Conservation (phyloP, 2,113 vertebrate genomes). For the Carassius carassius region DNA sequence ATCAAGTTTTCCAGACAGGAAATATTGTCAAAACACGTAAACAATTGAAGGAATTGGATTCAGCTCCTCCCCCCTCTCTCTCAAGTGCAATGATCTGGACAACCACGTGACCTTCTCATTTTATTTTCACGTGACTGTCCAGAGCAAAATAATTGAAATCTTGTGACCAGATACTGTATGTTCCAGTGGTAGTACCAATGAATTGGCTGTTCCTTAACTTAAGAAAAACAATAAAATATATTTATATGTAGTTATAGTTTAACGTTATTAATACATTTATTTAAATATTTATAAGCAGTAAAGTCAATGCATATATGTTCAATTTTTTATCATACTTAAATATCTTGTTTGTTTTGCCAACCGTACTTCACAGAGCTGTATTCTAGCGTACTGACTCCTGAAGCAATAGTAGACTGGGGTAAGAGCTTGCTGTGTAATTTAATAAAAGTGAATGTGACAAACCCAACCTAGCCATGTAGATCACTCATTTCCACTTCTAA, state of each 20-base stretch:
- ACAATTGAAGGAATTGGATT: constrained; percentile 45
- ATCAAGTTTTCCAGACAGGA: constrained; percentile 21
- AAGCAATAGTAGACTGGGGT: constrained; percentile 75
- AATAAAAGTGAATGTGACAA: constrained; percentile 23
- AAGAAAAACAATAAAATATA: background rate
- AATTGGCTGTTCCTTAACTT: background rate
- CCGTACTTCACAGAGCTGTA: constrained; percentile 69
- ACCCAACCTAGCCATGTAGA: background rate
- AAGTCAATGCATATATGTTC: background rate
- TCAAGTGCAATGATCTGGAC: constrained; percentile 49
- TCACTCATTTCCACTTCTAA: background rate
- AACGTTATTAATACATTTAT: background rate
- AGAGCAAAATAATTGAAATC: constrained; percentile 64
- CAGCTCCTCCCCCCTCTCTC: background rate
- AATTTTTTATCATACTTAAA: constrained; percentile 57
- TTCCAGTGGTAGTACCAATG: constrained; percentile 42
- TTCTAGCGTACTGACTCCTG: constrained; percentile 73
- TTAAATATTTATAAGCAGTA: background rate
- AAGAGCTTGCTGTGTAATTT: constrained; percentile 67
- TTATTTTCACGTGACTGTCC: constrained; percentile 68
- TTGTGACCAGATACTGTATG: constrained; percentile 69
- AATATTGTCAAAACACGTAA: constrained; percentile 36
- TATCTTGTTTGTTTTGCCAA: constrained; percentile 61
- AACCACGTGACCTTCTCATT: constrained; percentile 70
- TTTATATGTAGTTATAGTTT: background rate